Conservation (phyloP, 2,888 invertebrate species). For the Hypolimnas misippus region DNA sequence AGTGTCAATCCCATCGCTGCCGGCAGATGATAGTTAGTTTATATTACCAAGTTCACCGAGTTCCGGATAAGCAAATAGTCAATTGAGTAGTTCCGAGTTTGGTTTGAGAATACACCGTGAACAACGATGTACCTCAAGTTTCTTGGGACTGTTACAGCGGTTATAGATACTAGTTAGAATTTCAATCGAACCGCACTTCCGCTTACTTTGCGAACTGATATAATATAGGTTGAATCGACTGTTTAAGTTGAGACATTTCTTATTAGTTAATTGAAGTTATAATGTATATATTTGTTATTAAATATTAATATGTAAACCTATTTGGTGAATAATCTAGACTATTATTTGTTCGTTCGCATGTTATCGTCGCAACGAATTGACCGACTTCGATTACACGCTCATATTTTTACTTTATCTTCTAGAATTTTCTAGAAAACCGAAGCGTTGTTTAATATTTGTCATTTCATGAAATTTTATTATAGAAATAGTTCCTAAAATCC, state of each 20-base stretch:
- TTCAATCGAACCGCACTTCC: constrained; percentile 42
- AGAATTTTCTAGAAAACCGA: constrained; percentile 13
- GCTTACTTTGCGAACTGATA: constrained; percentile 35
- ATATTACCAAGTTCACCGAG: constrained; percentile 1
- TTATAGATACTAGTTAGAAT: constrained; percentile 41
- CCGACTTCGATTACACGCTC: background rate
- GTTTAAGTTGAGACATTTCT: constrained; percentile 22
- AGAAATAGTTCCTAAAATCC: too few relatives aligned
- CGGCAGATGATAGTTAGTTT: background rate
- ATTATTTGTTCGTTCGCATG: background rate
- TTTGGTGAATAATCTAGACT: background rate
- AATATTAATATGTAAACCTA: background rate
- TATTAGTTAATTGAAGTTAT: background rate
- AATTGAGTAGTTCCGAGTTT: constrained; percentile 43
- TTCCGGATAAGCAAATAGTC: constrained; percentile 37
- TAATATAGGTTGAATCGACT: constrained; percentile 29
- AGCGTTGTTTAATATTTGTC: background rate
- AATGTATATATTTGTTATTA: too few relatives aligned
- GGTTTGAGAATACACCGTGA: constrained; percentile 26
- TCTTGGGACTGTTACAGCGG: constrained; percentile 27
- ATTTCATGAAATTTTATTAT: too few relatives aligned
- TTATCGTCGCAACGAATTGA: background rate
- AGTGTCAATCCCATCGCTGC: too few relatives aligned
- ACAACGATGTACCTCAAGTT: constrained; percentile 39
- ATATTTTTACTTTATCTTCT: constrained; percentile 2